Evolutionary conservation across 2,797 vertebrate genomes (phyloP).

Genomic region (Capromys pilorides): DNA sequence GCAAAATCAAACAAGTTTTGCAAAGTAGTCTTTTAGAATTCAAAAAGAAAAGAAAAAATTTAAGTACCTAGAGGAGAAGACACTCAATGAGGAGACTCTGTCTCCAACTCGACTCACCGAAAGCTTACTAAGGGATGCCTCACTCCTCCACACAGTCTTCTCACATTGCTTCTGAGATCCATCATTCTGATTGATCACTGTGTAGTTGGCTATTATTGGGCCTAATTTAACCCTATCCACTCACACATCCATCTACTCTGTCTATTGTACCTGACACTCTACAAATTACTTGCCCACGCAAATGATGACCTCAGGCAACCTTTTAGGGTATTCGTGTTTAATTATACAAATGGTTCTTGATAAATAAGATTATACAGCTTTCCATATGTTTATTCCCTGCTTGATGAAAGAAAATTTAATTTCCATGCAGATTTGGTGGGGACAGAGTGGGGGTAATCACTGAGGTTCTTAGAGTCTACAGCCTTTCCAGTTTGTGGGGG

Average conservation of each 20-base stretch:
- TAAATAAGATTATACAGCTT: conserved; percentile 97
- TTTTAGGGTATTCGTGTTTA: conserved; percentile 96
- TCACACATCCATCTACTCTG: conserved; percentile 94
- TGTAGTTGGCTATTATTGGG: conserved; percentile 98
- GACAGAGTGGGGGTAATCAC: conserved; percentile 90
- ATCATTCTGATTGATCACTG: conserved; percentile 99
- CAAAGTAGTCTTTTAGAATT: conserved; percentile 54
- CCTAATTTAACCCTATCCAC: conserved; percentile 98
- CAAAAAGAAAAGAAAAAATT: background rate
- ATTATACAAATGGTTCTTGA: conserved; percentile 98
- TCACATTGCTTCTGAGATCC: conserved; percentile 97
- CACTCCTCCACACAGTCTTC: conserved; percentile 88
- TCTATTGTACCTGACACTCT: conserved; percentile 96
- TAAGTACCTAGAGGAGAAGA: conserved; percentile 47
- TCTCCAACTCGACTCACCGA: conserved; percentile 76
- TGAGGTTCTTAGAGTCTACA: conserved; percentile 90
- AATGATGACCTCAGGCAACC: conserved; percentile 95
- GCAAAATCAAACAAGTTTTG: conserved; percentile 28
- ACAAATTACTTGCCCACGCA: conserved; percentile 99
- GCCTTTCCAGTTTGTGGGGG: conserved; percentile 83
- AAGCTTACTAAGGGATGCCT: conserved; percentile 87
- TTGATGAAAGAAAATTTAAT: conserved; percentile 99
- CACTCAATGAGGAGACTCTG: conserved; percentile 46
- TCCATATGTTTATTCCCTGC: conserved; percentile 92
- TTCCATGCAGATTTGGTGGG: conserved; percentile 96